phyloP scores from a whole-genome alignment of 2,113 vertebrate genomes.

The Copsychus sechellarum region DNA sequence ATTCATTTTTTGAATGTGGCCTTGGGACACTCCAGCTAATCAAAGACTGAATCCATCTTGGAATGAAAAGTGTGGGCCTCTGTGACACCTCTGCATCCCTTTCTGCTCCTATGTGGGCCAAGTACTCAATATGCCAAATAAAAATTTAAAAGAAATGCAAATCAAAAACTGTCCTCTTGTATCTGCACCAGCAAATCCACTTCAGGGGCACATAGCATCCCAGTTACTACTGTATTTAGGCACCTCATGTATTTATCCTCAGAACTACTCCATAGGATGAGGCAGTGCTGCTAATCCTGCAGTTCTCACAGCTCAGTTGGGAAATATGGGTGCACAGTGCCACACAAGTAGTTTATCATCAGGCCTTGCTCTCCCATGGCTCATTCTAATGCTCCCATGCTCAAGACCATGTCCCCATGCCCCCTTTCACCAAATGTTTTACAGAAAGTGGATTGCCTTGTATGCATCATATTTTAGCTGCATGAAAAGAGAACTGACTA shows the following conservation, averaged over 20 bases:
- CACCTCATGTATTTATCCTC: background rate
- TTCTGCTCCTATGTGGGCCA: background rate
- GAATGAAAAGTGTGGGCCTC: background rate
- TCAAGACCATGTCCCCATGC: background rate
- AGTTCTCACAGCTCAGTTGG: background rate
- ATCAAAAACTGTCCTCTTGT: background rate
- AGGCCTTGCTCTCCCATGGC: rapidly evolving
- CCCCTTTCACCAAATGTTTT: background rate
- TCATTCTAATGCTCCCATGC: background rate
- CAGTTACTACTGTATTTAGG: background rate
- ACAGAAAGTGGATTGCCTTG: background rate
- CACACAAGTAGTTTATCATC: background rate
- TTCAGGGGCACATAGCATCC: background rate
- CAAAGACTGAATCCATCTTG: background rate
- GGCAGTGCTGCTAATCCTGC: background rate
- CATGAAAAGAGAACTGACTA: background rate
- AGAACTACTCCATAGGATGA: background rate
- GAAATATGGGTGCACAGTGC: background rate
- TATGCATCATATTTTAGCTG: background rate
- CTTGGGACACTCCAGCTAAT: background rate
- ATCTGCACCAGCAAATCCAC: background rate
- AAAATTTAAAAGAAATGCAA: background rate
- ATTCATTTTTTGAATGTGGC: background rate
- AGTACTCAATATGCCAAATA: background rate
- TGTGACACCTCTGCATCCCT: background rate